Base-by-base conservation (phyloP, 1,140 invertebrate genomes). In the Eulimnadia texana region DNA sequence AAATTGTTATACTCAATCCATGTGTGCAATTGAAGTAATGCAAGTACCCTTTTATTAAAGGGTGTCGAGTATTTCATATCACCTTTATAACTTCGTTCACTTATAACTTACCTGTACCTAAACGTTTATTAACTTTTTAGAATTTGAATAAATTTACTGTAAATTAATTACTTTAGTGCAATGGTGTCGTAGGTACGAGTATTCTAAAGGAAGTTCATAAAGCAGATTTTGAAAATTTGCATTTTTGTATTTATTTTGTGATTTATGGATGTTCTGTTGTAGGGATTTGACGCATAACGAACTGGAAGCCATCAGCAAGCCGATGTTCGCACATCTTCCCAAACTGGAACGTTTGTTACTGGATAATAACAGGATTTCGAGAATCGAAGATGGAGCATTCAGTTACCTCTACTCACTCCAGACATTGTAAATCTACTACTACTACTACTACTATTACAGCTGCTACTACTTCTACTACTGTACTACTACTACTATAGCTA, bases 201-300 rank as follows among this genome's bases (percentile, higher is more conserved):
- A n/a, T n/a, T n/a, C n/a, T n/a, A n/a, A n/a, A n/a, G n/a, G n/a
- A n/a, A n/a, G n/a, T n/a, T n/a, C n/a, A n/a, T n/a, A n/a, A n/a
- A n/a, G n/a, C n/a, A n/a, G n/a, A n/a, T n/a, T n/a, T n/a, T n/a
- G n/a, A n/a, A n/a, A 42, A 42, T 9, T 42, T 42, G 33, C 33
- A 9, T 6, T 9, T 42, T 42, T 42, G 6, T 42, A 9, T 42
- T 42, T 42, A 6, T 16, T 42, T 42, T 42, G 16, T 16, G 16
- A 42, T 42, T 42, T 42, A n/a, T n/a, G n/a, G n/a, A n/a, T n/a
- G n/a, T n/a, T n/a, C n/a, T n/a, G 66, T 73, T 74, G 16, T 69
- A 85, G 84, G 29, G 85, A 93, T 78, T 74, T 94, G 51, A 90
- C 85, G 0, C 75, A 83, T 65, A 96, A 95, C 69, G 74, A 81